phyloP scores from a whole-genome alignment of 2,113 vertebrate genomes.

The Pterocles orientalis region DNA sequence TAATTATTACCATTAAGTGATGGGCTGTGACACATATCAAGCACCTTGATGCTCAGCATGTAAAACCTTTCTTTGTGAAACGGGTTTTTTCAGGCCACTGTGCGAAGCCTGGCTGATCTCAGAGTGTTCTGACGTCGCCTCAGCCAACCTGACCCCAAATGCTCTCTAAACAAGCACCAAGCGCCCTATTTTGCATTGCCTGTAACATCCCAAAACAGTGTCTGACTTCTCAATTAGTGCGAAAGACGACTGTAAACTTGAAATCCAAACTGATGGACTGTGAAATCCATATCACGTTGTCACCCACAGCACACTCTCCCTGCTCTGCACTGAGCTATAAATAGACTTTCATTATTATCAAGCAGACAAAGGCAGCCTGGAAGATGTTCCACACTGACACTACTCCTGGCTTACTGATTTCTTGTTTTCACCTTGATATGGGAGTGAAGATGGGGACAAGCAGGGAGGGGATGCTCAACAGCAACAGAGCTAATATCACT shows the following conservation, averaged over 20 bases:
- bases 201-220: constrained; percentile 28
- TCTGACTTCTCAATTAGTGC: constrained; percentile 48
- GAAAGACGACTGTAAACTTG: neutral
- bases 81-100: constrained; percentile 50
- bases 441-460: constrained; percentile 23
- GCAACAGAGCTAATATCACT: neutral
- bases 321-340: constrained; percentile 56
- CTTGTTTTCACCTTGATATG: constrained; percentile 60
- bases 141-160: constrained; percentile 47
- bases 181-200: constrained; percentile 21
- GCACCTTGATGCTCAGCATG: neutral
- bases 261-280: constrained; percentile 61
- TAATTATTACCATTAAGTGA: neutral
- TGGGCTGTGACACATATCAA: neutral
- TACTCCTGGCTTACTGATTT: constrained; percentile 48
- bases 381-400: constrained; percentile 40
- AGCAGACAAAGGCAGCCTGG: constrained; percentile 64
- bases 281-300: constrained; percentile 60
- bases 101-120: neutral
- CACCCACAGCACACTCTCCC: constrained; percentile 59
- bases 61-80: neutral
- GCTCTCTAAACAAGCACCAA: neutral
- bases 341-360: constrained; percentile 67
- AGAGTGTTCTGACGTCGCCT: neutral
- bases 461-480: neutral